Evolutionary conservation across 2,113 vertebrate species (phyloP), one percentile per base, ranked within the genome.

Genomic region (Fregetta grallaria): DNA sequence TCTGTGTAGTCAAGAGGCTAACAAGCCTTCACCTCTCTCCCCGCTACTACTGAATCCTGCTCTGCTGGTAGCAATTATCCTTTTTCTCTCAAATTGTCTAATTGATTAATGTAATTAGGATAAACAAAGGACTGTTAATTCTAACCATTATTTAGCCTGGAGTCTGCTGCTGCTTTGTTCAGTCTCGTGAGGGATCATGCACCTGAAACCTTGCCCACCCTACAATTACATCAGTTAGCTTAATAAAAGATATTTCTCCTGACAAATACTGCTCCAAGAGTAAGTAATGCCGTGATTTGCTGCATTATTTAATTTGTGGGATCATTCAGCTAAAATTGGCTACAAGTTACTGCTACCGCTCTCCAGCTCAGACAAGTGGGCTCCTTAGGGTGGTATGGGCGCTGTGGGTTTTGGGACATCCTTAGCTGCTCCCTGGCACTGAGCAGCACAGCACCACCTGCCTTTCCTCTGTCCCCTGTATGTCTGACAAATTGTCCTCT

Each of bases 81-180:
- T 68, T 88, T 84, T 75, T 85, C 53, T 76, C 81, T 94, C 71
- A 73, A 94, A 95, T 92, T 94, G 49, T 66, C 85, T 68, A 53
- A 73, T 50, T 91, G 92, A 73, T 94, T 96, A 75, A 94, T 79
- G 87, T 79, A 94, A 96, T 96, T 94, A 92, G 71, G 50, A 40
- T 82, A 83, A 95, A 95, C 81, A 91, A 92, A 91, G 62, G 45
- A n/a, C 49, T 76, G 55, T 73, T 93, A 93, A 93, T 95, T 94
- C 50, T 47, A 95, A 78, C 34, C 17, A 8, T 75, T 90, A 3
- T 94, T 94, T 93, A 90, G 67, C 67, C 65, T 75, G 74, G 66
- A 68, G 58, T 90, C 75, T 68, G 44, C 74, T 90, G 40, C 25
- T 70, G 36, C 67, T 88, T 88, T 94, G 77, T 93, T 83, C 52